phyloP scores from a whole-genome alignment of 2,888 invertebrate genomes.

The Malachius bipustulatus region DNA sequence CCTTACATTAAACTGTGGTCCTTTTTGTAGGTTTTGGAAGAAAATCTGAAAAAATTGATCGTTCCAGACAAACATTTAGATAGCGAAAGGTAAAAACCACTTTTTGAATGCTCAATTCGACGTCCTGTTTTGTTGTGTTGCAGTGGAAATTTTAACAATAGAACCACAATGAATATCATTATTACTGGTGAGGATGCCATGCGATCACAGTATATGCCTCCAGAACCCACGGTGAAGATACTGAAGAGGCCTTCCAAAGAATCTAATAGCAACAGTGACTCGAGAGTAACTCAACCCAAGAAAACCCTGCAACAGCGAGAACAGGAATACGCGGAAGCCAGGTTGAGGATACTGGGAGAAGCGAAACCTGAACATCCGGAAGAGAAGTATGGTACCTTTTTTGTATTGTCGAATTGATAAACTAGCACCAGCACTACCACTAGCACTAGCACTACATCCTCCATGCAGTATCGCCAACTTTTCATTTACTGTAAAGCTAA shows the following conservation, averaged over 20 bases:
- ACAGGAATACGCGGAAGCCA: conserved; percentile 87
- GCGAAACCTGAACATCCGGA: conserved; percentile 68
- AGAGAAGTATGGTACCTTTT: conserved; percentile 39
- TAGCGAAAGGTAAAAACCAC: conserved; percentile 28
- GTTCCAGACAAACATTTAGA: conserved; percentile 31
- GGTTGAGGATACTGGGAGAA: conserved; percentile 80
- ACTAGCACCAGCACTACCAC: too few relatives aligned
- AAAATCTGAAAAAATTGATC: conserved; percentile 35
- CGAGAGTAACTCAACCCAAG: conserved; percentile 60
- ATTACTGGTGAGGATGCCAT: conserved; percentile 67
- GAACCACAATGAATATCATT: conserved; percentile 54
- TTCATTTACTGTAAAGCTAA: too few relatives aligned
- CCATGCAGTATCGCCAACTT: too few relatives aligned
- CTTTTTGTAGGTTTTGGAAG: conserved; percentile 36
- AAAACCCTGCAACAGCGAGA: conserved; percentile 82
- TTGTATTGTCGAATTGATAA: neutral
- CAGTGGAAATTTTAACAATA: conserved; percentile 24
- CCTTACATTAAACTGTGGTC: conserved; percentile 13
- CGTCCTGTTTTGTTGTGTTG: conserved; percentile 9
- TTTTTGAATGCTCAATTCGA: conserved; percentile 3
- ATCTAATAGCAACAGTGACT: conserved; percentile 43
- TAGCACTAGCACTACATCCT: too few relatives aligned
- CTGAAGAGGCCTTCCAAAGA: conserved; percentile 56
- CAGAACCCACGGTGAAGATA: conserved; percentile 74
- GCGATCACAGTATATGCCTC: conserved; percentile 67